Base-by-base conservation (phyloP, 2,888 invertebrate species). In the Brenthis daphne region DNA sequence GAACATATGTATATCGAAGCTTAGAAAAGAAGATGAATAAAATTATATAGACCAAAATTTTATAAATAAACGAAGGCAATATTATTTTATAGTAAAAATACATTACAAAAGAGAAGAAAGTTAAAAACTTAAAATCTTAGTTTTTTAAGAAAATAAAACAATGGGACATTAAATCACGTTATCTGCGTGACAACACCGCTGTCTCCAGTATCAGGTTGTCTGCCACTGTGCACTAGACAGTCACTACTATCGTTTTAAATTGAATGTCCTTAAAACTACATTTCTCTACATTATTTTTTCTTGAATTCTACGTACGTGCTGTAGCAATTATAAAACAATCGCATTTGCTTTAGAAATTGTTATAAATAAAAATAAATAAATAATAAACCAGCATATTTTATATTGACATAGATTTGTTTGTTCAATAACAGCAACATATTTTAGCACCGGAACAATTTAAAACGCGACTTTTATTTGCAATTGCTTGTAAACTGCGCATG, bases 401-500 rank as follows among this genome's bases (percentile, higher is more conserved):
- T 57, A 56, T 57, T 51, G 20, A 47, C 16, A 37, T 50, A 29
- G n/a, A 57, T 53, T 51, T 87, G 85, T 67, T 67, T 63, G 56
- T 56, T 63, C 50, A 51, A 67, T 57, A 67, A 24, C 61, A 55
- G 56, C 24, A 56, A 56, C 54, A 66, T 66, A 85, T 85, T 84
- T 83, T 85, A 80, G 77, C 79, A 73, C 77, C 75, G 76, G 74
- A 79, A 81, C 81, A 84, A 85, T 88, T 87, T 86, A 85, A 87
- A 76, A 82, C 72, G 73, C 75, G 80, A 80, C 84, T 89, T 86
- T 88, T 85, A 80, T 82, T 77, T 77, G 76, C 76, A 70, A 71
- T 77, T 78, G 78, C 80, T 82, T 82, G 83, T 84, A 83, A 84
- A 81, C 84, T 85, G 83, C 84, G 83, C 85, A 85, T 79, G 81